Evolutionary conservation across 2,888 invertebrate species (phyloP).

Genomic region (Ischnura elegans): DNA sequence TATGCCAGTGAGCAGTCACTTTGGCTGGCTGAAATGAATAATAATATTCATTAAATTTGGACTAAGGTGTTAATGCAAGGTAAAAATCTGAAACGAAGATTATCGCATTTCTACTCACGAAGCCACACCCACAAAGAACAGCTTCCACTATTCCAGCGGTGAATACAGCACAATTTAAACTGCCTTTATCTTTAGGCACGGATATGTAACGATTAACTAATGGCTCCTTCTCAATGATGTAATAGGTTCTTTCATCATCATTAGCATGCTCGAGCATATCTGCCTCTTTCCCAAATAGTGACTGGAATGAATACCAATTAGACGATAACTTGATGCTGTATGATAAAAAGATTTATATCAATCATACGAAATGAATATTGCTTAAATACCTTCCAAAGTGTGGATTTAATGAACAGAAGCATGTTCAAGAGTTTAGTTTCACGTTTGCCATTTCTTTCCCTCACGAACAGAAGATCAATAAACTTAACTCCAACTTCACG

Average conservation of each 20-base stretch:
- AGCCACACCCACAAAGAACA: slow-evolving; percentile 95
- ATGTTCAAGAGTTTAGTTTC: slow-evolving; percentile 97
- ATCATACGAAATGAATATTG: no score
- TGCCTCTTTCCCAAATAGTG: slow-evolving; percentile 97
- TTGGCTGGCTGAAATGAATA: slow-evolving; percentile 91
- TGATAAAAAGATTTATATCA: neutral
- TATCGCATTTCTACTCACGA: slow-evolving; percentile 85
- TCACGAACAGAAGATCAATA: slow-evolving; percentile 94
- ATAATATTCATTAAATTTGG: slow-evolving; percentile 60
- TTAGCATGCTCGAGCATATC: slow-evolving; percentile 99
- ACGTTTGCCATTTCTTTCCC: slow-evolving; percentile 95
- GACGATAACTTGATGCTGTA: neutral
- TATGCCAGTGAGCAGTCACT: slow-evolving; percentile 99
- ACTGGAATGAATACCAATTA: slow-evolving; percentile 79
- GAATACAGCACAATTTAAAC: slow-evolving; percentile 98
- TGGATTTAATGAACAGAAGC: slow-evolving; percentile 96
- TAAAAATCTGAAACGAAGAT: neutral
- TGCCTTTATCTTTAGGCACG: slow-evolving; percentile 98
- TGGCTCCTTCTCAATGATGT: slow-evolving; percentile 98
- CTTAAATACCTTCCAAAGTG: slow-evolving; percentile 92
- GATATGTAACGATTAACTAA: slow-evolving; percentile 98
- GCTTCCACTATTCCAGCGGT: slow-evolving; percentile 99
- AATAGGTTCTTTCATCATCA: slow-evolving; percentile 98
- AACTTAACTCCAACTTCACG: slow-evolving; percentile 96
- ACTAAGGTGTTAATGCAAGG: neutral